These are phyloP conservation scores for Thamnophis elegans DNA, from an alignment of 2,797 vertebrate species.

Conservation along the genomic window DNA sequence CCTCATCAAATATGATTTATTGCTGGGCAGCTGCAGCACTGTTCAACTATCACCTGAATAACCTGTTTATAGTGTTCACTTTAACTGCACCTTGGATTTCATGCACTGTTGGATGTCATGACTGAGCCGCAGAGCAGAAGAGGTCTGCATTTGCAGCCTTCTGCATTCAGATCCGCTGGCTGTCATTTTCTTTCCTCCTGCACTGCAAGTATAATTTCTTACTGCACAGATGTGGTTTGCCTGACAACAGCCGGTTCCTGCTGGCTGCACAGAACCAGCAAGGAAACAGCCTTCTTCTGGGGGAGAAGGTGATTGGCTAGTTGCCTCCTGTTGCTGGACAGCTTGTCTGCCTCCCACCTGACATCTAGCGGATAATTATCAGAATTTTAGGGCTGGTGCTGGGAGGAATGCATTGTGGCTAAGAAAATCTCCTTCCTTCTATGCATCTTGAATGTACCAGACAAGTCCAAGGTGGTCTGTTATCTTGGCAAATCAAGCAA, in stretches of 20 bases:
- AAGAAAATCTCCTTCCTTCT: not conserved
- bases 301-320: conserved; percentile 1
- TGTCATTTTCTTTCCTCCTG: not conserved
- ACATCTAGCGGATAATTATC: not conserved
- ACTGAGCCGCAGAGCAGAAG: no score
- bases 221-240: not conserved
- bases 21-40: not conserved
- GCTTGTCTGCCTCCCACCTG: not conserved
- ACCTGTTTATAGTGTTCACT: not conserved
- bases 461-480: not conserved
- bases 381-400: not conserved
- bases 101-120: no score
- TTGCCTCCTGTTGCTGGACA: conserved; percentile 14
- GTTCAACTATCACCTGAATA: no score
- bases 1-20: not conserved
- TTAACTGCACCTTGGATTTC: not conserved
- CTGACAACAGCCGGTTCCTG: conserved; percentile 18
- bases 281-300: not conserved
- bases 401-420: no score
- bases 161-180: not conserved
- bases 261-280: conserved; percentile 11
- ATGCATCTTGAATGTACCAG: not conserved
- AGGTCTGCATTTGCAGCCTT: not conserved
- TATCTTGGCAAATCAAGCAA: not conserved
- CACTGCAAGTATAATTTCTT: not conserved